Conservation (phyloP, 2,797 vertebrate genomes). For the Amniataba percoides region DNA sequence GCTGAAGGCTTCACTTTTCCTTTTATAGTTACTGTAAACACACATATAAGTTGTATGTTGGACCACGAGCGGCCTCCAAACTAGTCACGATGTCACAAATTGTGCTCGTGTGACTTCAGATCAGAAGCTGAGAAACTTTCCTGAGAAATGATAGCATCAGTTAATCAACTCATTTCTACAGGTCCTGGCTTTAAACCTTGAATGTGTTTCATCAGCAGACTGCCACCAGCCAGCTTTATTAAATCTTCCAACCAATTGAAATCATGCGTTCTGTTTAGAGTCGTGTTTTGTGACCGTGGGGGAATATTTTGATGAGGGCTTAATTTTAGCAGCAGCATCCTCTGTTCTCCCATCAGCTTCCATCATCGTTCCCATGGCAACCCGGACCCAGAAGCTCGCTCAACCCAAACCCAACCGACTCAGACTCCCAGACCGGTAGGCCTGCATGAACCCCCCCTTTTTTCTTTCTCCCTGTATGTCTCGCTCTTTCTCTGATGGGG, state of each 20-base stretch:
- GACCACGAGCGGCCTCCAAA: neutral
- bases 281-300: neutral
- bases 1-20: neutral
- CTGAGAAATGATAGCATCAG: no score
- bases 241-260: neutral
- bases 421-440: constrained; percentile 79
- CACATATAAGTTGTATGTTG: no score
- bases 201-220: neutral
- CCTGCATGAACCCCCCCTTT: neutral
- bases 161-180: no score
- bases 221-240: neutral
- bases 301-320: neutral
- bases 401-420: constrained; percentile 75
- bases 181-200: no score
- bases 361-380: constrained; percentile 70
- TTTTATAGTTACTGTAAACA: no score
- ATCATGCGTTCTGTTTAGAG: neutral
- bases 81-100: neutral
- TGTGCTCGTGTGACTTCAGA: neutral
- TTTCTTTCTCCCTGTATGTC: neutral
- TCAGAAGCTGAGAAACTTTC: neutral
- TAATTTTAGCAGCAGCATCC: neutral
- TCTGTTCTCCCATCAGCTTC: constrained; percentile 8
- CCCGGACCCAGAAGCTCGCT: constrained; percentile 70
- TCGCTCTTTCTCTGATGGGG: neutral